These are phyloP conservation scores for Crotalus viridis DNA, from an alignment of 2,113 vertebrate genomes.

Conservation along the genomic window DNA sequence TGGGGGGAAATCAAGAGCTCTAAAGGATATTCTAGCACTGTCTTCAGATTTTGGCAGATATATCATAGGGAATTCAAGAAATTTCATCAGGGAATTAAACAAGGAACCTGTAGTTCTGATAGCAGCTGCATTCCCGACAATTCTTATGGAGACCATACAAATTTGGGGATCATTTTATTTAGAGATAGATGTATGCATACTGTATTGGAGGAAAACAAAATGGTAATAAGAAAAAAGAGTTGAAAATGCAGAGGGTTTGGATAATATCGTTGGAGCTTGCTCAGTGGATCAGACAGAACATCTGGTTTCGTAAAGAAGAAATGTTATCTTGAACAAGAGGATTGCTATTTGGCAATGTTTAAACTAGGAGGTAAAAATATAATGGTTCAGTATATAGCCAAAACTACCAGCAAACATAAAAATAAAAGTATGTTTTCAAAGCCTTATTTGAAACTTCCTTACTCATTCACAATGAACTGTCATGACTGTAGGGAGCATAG, in stretches of 20 bases:
- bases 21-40: background rate
- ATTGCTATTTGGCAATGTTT: background rate
- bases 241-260: background rate
- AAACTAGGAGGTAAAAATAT: background rate
- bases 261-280: background rate
- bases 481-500: background rate
- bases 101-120: background rate
- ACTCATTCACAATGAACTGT: background rate
- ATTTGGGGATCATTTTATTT: background rate
- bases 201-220: background rate
- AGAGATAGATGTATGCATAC: background rate
- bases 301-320: background rate
- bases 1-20: background rate
- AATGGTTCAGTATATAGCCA: background rate
- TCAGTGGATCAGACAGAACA: background rate
- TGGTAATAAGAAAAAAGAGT: background rate
- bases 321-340: background rate
- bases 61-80: background rate
- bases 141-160: background rate
- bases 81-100: background rate
- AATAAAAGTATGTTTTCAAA: background rate
- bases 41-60: background rate
- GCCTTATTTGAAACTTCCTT: background rate
- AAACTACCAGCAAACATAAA: background rate
- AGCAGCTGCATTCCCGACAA: background rate